Percentiles rank a stretch among this genome's conserved stretches.
These are phyloP conservation scores for Syngnathus acus DNA, from an alignment of 2,797 vertebrate species.

Conservation along the genomic window DNA sequence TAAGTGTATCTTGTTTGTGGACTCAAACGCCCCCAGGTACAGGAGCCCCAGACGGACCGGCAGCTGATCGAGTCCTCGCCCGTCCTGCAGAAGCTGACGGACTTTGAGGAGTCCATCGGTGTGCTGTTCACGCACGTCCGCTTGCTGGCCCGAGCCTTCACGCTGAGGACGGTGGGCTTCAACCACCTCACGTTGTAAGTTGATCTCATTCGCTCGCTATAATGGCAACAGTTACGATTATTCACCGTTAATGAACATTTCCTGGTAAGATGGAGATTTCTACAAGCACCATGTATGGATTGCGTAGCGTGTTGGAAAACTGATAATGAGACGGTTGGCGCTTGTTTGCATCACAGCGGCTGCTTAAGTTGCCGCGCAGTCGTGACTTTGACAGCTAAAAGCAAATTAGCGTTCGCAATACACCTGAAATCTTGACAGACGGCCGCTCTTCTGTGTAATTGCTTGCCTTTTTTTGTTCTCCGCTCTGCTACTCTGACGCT, in stretches of 20 bases:
- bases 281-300: conserved; percentile 10
- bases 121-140: conserved; percentile 92
- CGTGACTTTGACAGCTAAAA: conserved; percentile 51
- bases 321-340: conserved; percentile 33
- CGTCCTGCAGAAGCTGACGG: conserved; percentile 91
- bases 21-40: conserved; percentile 68
- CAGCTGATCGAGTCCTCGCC: conserved; percentile 96
- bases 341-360: conserved; percentile 22
- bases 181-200: conserved; percentile 98
- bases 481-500: conserved; percentile 50
- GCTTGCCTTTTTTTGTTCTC: conserved; percentile 38
- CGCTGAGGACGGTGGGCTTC: conserved; percentile 94
- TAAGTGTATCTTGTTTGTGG: background rate
- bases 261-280: too few relatives aligned
- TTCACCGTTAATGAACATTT: conserved; percentile 4
- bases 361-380: conserved; percentile 38
- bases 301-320: conserved; percentile 19
- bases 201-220: background rate
- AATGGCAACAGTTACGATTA: background rate
- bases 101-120: conserved; percentile 89
- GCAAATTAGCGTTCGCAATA: conserved; percentile 59
- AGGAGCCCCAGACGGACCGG: conserved; percentile 90
- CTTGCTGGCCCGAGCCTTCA: conserved; percentile 91
- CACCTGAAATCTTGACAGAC: conserved; percentile 60
- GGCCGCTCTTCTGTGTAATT: conserved; percentile 46